These are phyloP conservation scores for Otus sunia DNA, from an alignment of 2,113 vertebrate genomes.

Conservation along the genomic window DNA sequence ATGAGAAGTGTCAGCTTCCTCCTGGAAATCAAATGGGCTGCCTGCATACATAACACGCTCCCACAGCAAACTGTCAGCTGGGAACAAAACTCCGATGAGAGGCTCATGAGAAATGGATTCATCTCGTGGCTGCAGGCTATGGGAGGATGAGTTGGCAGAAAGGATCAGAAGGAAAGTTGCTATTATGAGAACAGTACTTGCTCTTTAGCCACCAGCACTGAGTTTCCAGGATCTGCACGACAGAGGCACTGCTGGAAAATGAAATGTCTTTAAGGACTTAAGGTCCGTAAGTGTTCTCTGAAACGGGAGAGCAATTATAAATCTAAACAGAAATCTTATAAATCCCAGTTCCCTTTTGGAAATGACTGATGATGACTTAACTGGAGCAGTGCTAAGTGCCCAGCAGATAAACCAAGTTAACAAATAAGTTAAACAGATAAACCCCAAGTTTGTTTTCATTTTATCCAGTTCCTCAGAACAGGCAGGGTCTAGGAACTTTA, in stretches of 20 bases:
- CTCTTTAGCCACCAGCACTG: neutral
- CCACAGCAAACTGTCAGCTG: neutral
- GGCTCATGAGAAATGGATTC: neutral
- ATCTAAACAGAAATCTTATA: neutral
- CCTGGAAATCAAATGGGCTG: neutral
- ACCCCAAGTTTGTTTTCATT: neutral
- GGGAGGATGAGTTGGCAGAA: neutral
- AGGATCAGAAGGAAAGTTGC: neutral
- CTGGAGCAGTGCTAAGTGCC: neutral
- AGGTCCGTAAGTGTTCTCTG: neutral
- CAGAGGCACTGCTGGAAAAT: neutral
- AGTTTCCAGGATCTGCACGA: neutral
- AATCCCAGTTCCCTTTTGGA: neutral
- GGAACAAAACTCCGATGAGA: neutral
- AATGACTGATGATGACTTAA: neutral
- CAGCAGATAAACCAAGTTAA: neutral
- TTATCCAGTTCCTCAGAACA: neutral
- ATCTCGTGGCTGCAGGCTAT: neutral
- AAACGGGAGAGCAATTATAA: neutral
- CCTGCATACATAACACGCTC: neutral
- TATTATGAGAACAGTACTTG: neutral
- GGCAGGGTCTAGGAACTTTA: neutral
- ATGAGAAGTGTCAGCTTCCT: neutral
- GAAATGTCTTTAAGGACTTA: neutral
- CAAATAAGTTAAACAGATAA: too few relatives aligned